phyloP scores from a whole-genome alignment of 2,888 invertebrate genomes.

The Anaspis maculata region DNA sequence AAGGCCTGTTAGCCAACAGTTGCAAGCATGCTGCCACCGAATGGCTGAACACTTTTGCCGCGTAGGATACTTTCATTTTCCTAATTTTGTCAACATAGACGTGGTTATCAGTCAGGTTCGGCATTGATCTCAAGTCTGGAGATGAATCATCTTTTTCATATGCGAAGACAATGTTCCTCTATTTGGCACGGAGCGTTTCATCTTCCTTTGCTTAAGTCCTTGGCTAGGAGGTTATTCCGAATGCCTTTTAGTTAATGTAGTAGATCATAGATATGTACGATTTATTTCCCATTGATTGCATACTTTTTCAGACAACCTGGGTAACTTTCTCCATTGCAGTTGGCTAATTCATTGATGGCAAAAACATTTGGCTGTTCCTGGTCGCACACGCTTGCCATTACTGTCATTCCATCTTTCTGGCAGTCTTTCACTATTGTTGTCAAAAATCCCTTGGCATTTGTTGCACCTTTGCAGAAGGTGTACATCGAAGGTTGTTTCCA shows the following conservation, averaged over 20 bases:
- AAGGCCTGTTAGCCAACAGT: not conserved
- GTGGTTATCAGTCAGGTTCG: constrained; percentile 7
- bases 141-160: constrained; percentile 6
- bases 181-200: constrained; percentile 1
- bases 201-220: not conserved
- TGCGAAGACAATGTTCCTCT: constrained; percentile 4
- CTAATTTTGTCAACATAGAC: constrained; percentile 4
- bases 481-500: constrained; percentile 11
- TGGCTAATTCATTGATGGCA: constrained; percentile 5
- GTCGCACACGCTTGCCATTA: constrained; percentile 7
- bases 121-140: constrained; percentile 2
- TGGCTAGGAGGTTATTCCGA: constrained; percentile 1
- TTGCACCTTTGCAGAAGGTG: constrained; percentile 5
- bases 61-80: constrained; percentile 11
- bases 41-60: constrained; percentile 11
- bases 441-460: constrained; percentile 2
- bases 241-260: constrained; percentile 1
- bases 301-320: not conserved
- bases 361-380: constrained; percentile 5
- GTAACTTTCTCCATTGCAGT: not conserved
- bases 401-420: constrained; percentile 5
- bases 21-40: constrained; percentile 6
- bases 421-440: constrained; percentile 3
- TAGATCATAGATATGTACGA: constrained; percentile 10
- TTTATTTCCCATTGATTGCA: constrained; percentile 5